Evolutionary conservation across 2,797 vertebrate genomes (phyloP).

Genomic region (Siniperca undulata): DNA sequence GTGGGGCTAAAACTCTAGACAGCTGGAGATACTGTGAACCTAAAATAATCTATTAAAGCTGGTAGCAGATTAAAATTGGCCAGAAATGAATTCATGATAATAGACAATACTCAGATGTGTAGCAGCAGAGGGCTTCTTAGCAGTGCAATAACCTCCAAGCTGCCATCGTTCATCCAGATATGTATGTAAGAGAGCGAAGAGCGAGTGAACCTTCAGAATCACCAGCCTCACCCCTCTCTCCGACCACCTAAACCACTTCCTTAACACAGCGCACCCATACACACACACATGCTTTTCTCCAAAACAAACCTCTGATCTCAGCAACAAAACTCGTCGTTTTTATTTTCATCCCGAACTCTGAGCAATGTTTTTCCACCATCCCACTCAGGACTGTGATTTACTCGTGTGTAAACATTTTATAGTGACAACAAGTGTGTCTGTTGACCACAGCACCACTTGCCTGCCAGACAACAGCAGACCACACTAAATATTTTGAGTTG

Average conservation of each 20-base stretch:
- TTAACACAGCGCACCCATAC: conserved; percentile 2
- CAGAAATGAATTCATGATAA: background rate
- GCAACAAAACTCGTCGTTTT: background rate
- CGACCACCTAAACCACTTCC: conserved; percentile 34
- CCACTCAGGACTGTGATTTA: conserved; percentile 11
- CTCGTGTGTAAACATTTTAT: conserved; percentile 15
- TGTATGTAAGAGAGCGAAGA: background rate
- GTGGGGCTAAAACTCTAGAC: background rate
- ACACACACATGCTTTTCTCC: background rate
- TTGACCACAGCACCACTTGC: background rate
- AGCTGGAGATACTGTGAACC: background rate
- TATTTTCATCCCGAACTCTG: background rate
- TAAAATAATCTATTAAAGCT: background rate
- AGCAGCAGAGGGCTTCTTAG: background rate
- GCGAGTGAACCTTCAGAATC: background rate
- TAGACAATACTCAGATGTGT: background rate
- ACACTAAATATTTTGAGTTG: conserved; percentile 28
- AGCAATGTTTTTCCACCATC: conserved; percentile 3
- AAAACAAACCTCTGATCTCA: conserved; percentile 42
- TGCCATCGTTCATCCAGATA: background rate
- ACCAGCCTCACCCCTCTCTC: background rate
- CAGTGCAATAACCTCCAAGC: background rate
- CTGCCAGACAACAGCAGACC: conserved; percentile 4
- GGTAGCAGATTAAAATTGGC: background rate
- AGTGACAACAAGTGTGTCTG: background rate